A percentile compares a stretch with the other conserved stretches of the same genome.
These are phyloP conservation scores for Aphaenogaster rudis DNA, from an alignment of 1,140 invertebrate genomes.

Conservation along the genomic window DNA sequence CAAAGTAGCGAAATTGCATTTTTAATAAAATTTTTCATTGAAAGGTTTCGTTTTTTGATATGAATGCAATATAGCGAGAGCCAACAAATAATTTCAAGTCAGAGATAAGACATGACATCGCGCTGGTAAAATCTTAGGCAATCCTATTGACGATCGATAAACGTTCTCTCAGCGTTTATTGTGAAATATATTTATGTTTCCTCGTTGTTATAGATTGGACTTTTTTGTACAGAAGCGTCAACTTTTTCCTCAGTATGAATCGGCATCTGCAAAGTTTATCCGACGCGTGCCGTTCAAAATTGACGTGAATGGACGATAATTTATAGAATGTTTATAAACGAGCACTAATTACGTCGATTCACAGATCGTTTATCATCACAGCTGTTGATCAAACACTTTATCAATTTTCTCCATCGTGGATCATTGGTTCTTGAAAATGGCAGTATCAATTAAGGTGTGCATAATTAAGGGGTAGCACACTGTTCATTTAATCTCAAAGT, in stretches of 20 bases:
- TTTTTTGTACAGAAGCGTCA: conserved; percentile 8
- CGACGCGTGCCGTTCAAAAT: neutral
- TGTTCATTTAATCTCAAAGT: conserved; percentile 13
- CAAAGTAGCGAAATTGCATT: conserved; percentile 2
- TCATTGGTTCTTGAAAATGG: conserved; percentile 3
- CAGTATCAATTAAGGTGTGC: neutral
- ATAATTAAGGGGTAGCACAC: neutral
- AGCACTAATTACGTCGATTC: conserved; percentile 23
- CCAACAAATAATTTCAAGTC: neutral
- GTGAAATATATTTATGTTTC: conserved; percentile 22
- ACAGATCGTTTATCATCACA: neutral
- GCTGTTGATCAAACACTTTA: neutral
- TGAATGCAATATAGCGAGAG: neutral
- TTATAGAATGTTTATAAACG: neutral
- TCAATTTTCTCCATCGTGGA: neutral
- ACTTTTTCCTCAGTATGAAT: neutral
- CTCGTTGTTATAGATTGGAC: neutral
- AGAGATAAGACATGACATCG: neutral
- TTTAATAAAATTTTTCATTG: conserved; percentile 1
- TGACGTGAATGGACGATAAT: neutral
- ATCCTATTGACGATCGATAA: conserved; percentile 24
- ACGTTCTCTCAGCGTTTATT: conserved; percentile 17
- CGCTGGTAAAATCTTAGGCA: conserved; percentile 10
- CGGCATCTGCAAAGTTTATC: neutral
- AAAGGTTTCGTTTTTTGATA: neutral